These are phyloP conservation scores for Macrosteles quadrilineatus DNA, from an alignment of 1,140 invertebrate genomes.

Conservation along the genomic window DNA sequence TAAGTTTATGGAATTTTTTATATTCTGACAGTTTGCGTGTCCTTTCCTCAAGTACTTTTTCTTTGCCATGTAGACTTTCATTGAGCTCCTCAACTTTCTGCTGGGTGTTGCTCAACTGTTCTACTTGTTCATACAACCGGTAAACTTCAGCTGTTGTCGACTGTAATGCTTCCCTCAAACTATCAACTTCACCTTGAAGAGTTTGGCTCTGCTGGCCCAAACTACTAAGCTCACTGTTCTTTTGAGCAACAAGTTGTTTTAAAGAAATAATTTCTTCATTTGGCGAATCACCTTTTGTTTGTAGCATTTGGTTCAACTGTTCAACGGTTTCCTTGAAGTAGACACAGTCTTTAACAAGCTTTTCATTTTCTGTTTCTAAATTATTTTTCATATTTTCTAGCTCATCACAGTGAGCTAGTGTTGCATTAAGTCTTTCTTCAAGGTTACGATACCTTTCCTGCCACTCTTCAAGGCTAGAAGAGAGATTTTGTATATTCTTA, in stretches of 20 bases:
- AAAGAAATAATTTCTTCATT: not conserved
- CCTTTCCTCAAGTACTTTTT: conserved; percentile 27
- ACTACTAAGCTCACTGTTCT: not conserved
- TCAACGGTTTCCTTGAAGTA: conserved; percentile 11
- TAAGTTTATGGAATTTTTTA: conserved; percentile 32
- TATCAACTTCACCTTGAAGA: conserved; percentile 4
- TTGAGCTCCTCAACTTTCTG: conserved; percentile 31
- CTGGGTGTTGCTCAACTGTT: conserved; percentile 20
- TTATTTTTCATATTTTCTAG: conserved; percentile 24
- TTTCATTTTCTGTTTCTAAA: conserved; percentile 24
- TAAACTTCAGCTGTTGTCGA: conserved; percentile 30
- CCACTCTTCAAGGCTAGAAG: conserved; percentile 40
- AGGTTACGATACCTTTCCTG: conserved; percentile 33
- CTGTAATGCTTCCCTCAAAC: conserved; percentile 26
- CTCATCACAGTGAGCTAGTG: not conserved
- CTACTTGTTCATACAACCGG: not conserved
- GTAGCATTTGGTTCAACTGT: too few relatives aligned
- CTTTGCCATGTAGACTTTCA: conserved; percentile 25
- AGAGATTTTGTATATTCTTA: conserved; percentile 45
- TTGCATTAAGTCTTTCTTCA: conserved; percentile 38
- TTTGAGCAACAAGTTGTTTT: conserved; percentile 5
- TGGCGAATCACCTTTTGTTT: not conserved
- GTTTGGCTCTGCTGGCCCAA: not conserved
- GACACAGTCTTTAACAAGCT: conserved; percentile 26
- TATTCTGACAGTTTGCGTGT: conserved; percentile 32